Evolutionary conservation across 2,797 vertebrate species (phyloP).

Genomic region (Centroberyx gerrardi): DNA sequence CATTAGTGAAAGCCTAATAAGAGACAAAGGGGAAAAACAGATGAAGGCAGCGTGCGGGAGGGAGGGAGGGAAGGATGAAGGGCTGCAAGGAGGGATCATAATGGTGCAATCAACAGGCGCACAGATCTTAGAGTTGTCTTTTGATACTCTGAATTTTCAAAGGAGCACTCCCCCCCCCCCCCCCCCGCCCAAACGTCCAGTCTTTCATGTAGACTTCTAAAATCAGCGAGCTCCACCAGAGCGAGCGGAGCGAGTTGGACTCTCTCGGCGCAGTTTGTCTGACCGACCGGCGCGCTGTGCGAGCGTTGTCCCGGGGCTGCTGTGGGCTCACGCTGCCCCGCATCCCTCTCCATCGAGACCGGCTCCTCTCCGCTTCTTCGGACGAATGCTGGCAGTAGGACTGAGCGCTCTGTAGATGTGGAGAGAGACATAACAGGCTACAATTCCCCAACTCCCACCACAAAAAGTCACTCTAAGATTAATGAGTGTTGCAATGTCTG

Average conservation of each 20-base stretch:
- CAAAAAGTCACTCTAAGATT: constrained; percentile 76
- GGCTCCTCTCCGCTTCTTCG: constrained; percentile 53
- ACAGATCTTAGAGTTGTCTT: constrained; percentile 36
- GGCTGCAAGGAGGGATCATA: constrained; percentile 43
- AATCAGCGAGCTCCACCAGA: constrained; percentile 50
- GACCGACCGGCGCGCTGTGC: constrained; percentile 51
- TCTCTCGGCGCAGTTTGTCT: constrained; percentile 58
- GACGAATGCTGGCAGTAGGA: constrained; percentile 68
- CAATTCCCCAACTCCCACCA: constrained; percentile 73
- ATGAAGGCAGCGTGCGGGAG: constrained; percentile 57
- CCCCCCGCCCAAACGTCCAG: constrained; percentile 29
- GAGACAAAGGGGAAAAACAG: constrained; percentile 49
- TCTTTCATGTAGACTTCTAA: constrained; percentile 28
- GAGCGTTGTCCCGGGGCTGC: constrained; percentile 68
- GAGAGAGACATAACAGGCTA: constrained; percentile 72
- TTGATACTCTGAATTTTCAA: constrained; percentile 52
- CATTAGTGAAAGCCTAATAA: constrained; percentile 55
- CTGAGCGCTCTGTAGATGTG: constrained; percentile 64
- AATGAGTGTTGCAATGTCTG: constrained; percentile 72
- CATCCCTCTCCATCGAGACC: constrained; percentile 58
- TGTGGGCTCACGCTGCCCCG: constrained; percentile 55
- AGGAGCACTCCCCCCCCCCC: constrained; percentile 4
- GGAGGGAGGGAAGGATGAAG: constrained; percentile 27
- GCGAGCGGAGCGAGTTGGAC: constrained; percentile 43
- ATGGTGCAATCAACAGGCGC: constrained; percentile 46